Evolutionary conservation across 1,140 invertebrate genomes (phyloP).

Genomic region (Holcopasites calliopsidis): DNA sequence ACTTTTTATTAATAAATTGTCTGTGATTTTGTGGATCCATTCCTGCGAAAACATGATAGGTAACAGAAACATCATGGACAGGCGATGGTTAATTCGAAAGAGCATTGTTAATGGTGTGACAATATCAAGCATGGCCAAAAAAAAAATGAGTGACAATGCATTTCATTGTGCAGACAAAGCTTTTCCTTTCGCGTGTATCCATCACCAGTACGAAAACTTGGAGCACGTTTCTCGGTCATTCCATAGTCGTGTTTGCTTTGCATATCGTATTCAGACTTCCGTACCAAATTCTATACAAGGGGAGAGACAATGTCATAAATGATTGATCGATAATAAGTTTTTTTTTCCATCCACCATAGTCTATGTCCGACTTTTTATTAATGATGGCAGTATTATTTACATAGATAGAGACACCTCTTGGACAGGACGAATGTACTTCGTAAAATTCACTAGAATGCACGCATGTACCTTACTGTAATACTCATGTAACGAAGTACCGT

Average conservation of each 20-base stretch:
- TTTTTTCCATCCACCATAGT: constrained; percentile 50
- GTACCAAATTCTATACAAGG: constrained; percentile 57
- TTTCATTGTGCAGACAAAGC: constrained; percentile 63
- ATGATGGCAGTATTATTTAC: constrained; percentile 53
- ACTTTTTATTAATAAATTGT: constrained; percentile 74
- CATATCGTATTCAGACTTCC: constrained; percentile 37
- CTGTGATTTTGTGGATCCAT: constrained; percentile 75
- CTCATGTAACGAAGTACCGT: neutral
- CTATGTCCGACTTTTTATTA: constrained; percentile 43
- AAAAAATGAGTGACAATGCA: constrained; percentile 65
- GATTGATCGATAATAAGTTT: constrained; percentile 33
- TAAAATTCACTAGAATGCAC: constrained; percentile 14
- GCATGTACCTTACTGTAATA: constrained; percentile 20
- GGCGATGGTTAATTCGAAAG: constrained; percentile 53
- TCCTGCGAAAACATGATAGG: constrained; percentile 75
- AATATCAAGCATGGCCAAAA: constrained; percentile 66
- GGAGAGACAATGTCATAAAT: constrained; percentile 63
- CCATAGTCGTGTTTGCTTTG: constrained; percentile 26
- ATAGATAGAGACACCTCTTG: constrained; percentile 70
- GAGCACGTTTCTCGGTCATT: constrained; percentile 34
- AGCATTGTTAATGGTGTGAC: constrained; percentile 66
- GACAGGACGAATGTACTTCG: constrained; percentile 52
- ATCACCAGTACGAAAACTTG: constrained; percentile 67
- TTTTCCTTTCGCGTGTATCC: constrained; percentile 59
- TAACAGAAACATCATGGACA: constrained; percentile 62